Evolutionary conservation across 2,797 vertebrate genomes (phyloP).

Genomic region (Molossus molossus): DNA sequence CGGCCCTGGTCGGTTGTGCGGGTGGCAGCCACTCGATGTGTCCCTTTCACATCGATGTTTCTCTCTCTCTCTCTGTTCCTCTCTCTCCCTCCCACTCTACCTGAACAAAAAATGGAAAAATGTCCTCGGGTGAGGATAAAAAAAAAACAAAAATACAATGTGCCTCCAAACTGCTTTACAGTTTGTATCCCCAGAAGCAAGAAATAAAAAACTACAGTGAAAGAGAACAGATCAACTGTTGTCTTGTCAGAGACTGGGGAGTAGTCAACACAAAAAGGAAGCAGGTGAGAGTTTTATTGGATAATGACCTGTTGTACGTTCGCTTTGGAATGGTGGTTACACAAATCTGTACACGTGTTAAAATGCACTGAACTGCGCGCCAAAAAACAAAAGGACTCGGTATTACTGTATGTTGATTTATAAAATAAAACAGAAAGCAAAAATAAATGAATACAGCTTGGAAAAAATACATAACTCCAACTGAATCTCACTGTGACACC

Average conservation of each 20-base stretch:
- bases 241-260: background rate
- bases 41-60: too few relatives aligned
- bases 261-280: background rate
- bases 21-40: too few relatives aligned
- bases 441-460: background rate
- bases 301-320: background rate
- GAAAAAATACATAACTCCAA: background rate
- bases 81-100: too few relatives aligned
- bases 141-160: too few relatives aligned
- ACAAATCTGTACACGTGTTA: background rate
- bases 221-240: background rate
- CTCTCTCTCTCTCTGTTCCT: too few relatives aligned
- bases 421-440: conserved; percentile 23
- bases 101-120: too few relatives aligned
- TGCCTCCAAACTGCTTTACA: background rate
- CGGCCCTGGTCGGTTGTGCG: too few relatives aligned
- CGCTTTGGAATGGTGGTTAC: background rate
- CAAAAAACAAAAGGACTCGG: background rate
- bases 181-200: background rate
- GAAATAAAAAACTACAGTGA: background rate
- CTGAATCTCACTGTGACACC: background rate
- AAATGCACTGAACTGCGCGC: background rate
- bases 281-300: background rate
- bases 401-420: background rate
- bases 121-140: too few relatives aligned